Percentiles rank a stretch among this genome's conserved stretches.
Conservation (phyloP, 2,797 vertebrate species). For the Coregonus suidteri region DNA sequence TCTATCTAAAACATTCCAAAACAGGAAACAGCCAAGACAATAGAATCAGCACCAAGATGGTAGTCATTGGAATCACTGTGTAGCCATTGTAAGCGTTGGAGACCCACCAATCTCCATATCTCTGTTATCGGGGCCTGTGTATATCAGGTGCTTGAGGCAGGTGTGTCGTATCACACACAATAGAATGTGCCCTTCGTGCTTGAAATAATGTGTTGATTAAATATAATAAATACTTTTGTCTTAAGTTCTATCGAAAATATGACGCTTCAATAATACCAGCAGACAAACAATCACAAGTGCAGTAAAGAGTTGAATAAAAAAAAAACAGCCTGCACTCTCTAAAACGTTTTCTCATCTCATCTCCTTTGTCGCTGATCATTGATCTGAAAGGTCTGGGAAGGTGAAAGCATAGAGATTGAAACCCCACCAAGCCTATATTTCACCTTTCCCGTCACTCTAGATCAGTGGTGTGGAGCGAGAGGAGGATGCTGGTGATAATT, state of each 20-base stretch:
- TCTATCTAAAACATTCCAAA: neutral
- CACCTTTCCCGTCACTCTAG: neutral
- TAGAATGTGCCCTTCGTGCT: neutral
- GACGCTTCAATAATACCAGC: neutral
- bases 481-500: neutral
- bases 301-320: neutral
- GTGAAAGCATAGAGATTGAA: too few relatives aligned
- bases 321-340: neutral
- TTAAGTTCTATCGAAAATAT: neutral
- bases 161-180: neutral
- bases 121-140: too few relatives aligned
- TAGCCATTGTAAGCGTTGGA: neutral
- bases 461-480: neutral
- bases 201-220: neutral
- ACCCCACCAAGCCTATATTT: neutral
- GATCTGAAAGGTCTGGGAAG: too few relatives aligned
- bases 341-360: neutral
- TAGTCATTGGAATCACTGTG: neutral
- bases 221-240: neutral
- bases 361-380: neutral
- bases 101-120: too few relatives aligned
- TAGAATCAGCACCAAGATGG: neutral
- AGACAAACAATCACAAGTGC: neutral
- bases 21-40: neutral
- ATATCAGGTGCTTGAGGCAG: too few relatives aligned